Evolutionary conservation across 2,113 vertebrate species (phyloP).

Genomic region (Ondatra zibethicus): DNA sequence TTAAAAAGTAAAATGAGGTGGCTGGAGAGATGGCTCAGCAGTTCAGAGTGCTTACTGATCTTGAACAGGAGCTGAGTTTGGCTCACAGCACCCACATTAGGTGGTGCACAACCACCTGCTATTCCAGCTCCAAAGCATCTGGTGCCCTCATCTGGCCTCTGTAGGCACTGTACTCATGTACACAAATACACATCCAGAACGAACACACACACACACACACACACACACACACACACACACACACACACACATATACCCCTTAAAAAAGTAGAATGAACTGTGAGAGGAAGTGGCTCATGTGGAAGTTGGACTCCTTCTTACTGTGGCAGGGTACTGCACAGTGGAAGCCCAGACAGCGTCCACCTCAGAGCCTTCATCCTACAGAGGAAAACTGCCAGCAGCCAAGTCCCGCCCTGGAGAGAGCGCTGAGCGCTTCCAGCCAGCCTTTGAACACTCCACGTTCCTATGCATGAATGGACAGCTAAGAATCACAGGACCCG

Average conservation of each 20-base stretch:
- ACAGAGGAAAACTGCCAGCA: not conserved
- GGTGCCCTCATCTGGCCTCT: not conserved
- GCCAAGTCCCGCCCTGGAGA: not conserved
- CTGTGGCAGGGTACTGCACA: not conserved
- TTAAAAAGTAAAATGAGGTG: not conserved
- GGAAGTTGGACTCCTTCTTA: not conserved
- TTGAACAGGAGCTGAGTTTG: no score
- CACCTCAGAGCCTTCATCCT: no score
- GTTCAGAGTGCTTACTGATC: not conserved
- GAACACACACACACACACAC: not conserved
- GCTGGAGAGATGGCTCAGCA: not conserved
- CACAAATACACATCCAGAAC: not conserved
- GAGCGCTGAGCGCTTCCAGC: not conserved
- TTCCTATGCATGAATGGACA: no score
- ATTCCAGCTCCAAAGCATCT: not conserved
- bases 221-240: not conserved
- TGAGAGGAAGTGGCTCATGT: not conserved
- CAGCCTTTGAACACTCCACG: no score
- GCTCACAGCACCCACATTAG: not conserved
- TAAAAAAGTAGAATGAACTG: not conserved
- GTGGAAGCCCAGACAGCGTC: rapidly evolving
- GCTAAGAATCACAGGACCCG: not conserved
- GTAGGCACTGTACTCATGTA: not conserved
- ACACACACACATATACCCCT: not conserved
- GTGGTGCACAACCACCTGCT: not conserved